phyloP scores from a whole-genome alignment of 2,113 vertebrate species.

The Phodopus roborovskii region DNA sequence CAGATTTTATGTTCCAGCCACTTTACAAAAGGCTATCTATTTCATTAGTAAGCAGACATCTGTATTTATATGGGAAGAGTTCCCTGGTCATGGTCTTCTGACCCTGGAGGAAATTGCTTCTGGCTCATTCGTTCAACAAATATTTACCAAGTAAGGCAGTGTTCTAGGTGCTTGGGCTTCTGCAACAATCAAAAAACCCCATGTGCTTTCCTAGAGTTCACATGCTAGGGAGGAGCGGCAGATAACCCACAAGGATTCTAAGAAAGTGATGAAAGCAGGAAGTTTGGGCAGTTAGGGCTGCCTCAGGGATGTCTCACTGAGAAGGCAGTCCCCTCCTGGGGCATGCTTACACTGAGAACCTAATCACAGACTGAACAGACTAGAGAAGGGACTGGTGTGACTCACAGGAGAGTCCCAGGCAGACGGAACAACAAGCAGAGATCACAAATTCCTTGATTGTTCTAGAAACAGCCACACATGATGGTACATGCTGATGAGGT shows the following conservation, averaged over 20 bases:
- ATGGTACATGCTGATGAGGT: accelerated
- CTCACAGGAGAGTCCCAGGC: background rate
- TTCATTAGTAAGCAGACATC: background rate
- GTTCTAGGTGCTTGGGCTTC: background rate
- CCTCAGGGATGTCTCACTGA: background rate
- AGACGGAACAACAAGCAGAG: background rate
- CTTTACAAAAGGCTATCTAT: slow-evolving; percentile 8
- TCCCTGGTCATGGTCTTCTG: background rate
- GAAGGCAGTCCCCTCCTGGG: background rate
- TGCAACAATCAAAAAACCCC: background rate
- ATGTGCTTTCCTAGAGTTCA: background rate
- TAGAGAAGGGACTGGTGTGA: background rate
- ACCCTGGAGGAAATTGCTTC: background rate
- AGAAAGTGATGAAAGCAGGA: background rate
- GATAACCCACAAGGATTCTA: too few relatives aligned
- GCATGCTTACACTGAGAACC: background rate
- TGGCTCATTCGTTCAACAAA: background rate
- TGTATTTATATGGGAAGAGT: slow-evolving; percentile 20
- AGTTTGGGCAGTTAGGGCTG: accelerated
- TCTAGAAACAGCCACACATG: background rate
- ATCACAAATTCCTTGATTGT: background rate
- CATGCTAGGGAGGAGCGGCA: background rate
- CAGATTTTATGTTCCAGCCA: slow-evolving; percentile 37
- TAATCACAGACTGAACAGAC: background rate
- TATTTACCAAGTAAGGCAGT: background rate